Evolutionary conservation across 1,140 invertebrate species (phyloP).

Genomic region (Zaprionus inermis): DNA sequence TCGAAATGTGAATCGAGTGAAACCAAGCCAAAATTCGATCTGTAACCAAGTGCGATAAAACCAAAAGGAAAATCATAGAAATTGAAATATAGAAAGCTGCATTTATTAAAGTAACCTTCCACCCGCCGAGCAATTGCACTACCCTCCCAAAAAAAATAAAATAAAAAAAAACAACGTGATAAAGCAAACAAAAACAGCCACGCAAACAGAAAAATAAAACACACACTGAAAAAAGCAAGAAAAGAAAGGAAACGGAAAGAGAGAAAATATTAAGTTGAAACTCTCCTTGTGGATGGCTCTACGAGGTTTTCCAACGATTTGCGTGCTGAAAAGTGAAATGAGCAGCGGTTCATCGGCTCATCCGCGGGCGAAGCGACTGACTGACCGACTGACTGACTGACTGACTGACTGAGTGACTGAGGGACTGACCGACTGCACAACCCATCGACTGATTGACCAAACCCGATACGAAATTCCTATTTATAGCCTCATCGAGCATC

Average conservation of each 20-base stretch:
- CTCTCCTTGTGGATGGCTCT: slow-evolving; percentile 26
- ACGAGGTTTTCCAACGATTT: slow-evolving; percentile 63
- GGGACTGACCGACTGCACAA: neutral
- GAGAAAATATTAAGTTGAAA: slow-evolving; percentile 24
- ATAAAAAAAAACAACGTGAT: slow-evolving; percentile 19
- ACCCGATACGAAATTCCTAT: slow-evolving; percentile 69
- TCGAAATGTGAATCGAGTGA: slow-evolving; percentile 43
- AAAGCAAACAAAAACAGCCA: slow-evolving; percentile 29
- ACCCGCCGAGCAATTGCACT: neutral
- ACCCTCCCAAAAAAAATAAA: neutral
- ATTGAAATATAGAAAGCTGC: neutral
- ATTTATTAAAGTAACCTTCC: neutral
- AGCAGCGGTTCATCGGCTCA: slow-evolving; percentile 45
- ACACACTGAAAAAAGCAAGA: slow-evolving; percentile 7
- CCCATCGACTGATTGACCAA: slow-evolving; percentile 3
- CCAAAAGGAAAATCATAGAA: neutral
- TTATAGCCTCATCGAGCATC: slow-evolving; percentile 56
- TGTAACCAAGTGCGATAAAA: slow-evolving; percentile 9
- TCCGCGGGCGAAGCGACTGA: slow-evolving; percentile 53
- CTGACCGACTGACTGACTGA: slow-evolving; percentile 15
- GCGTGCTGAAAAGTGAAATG: slow-evolving; percentile 60
- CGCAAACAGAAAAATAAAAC: slow-evolving; percentile 28
- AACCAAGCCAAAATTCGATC: slow-evolving; percentile 4
- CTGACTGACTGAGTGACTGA: neutral
- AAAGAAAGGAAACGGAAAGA: slow-evolving; percentile 14